Percentiles rank a stretch among this genome's conserved stretches.
These are phyloP conservation scores for Canis aureus DNA, from an alignment of 2,113 vertebrate species.

Conservation along the genomic window DNA sequence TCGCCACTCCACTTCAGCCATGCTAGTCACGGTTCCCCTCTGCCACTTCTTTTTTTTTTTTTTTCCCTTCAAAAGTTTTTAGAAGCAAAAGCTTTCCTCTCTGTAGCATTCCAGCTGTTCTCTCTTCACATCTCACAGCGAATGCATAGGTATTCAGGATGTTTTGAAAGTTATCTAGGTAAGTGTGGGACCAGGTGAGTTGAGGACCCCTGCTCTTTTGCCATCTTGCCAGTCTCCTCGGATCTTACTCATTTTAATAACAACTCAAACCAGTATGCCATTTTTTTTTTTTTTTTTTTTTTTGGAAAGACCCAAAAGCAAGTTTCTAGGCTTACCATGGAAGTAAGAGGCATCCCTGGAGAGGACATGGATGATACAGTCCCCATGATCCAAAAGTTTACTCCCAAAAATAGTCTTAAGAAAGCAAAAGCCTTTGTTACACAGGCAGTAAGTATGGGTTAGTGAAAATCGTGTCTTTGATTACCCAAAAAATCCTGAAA, in stretches of 20 bases:
- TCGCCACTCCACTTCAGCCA: too few species aligned
- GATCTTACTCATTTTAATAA: neutral
- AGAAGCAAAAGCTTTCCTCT: too few species aligned
- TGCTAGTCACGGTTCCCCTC: too few species aligned
- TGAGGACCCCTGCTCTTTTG: too few species aligned
- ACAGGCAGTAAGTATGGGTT: neutral
- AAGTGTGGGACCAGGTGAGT: too few species aligned
- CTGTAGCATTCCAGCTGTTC: too few species aligned
- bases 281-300: neutral
- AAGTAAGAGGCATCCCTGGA: neutral
- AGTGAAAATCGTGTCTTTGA: neutral
- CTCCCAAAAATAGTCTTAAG: neutral
- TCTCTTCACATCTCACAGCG: too few species aligned
- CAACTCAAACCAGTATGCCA: neutral
- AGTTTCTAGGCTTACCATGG: neutral
- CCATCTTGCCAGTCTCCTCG: too few species aligned
- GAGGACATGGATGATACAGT: neutral
- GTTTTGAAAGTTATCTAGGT: too few species aligned
- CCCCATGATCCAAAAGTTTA: neutral
- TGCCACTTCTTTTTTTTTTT: too few species aligned
- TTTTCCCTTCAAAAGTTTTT: too few species aligned
- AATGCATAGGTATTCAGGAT: too few species aligned
- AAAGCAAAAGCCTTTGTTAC: neutral
- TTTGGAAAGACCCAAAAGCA: neutral
- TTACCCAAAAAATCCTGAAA: neutral